Percentiles rank a stretch among this genome's conserved stretches.
Conservation (phyloP, 92 coral and sea anemone genomes). For the Blastomussa wellsi region DNA sequence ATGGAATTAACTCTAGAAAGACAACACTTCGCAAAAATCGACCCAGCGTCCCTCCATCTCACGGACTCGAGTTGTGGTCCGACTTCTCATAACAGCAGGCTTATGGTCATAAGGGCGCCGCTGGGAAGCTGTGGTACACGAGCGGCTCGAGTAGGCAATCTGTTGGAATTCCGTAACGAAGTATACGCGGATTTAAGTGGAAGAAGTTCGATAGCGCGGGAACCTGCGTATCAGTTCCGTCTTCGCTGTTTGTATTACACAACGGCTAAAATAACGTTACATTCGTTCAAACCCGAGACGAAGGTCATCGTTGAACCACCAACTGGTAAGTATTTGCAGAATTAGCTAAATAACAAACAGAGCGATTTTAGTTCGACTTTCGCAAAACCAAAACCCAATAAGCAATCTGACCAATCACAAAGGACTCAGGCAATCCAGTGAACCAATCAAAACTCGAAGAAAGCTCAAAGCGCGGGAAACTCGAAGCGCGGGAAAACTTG, state of each 20-base stretch:
- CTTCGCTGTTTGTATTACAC: slow-evolving; percentile 74
- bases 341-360: neutral
- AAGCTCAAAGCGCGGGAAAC: too few relatives aligned
- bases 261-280: slow-evolving; percentile 59
- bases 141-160: slow-evolving; percentile 32
- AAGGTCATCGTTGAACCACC: slow-evolving; percentile 58
- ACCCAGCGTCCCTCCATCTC: slow-evolving; percentile 62
- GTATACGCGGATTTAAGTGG: slow-evolving; percentile 69
- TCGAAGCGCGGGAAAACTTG: too few relatives aligned
- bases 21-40: slow-evolving; percentile 55
- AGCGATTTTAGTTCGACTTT: too few relatives aligned
- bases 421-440: too few relatives aligned
- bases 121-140: slow-evolving; percentile 75
- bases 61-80: slow-evolving; percentile 59
- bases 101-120: slow-evolving; percentile 73
- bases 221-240: slow-evolving; percentile 65
- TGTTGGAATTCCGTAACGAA: slow-evolving; percentile 60
- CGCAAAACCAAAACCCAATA: too few relatives aligned
- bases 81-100: slow-evolving; percentile 46
- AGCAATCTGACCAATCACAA: too few relatives aligned
- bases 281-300: slow-evolving; percentile 67
- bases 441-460: too few relatives aligned
- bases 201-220: slow-evolving; percentile 54
- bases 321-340: slow-evolving; percentile 37
- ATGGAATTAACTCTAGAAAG: slow-evolving; percentile 66